Base-by-base conservation (phyloP, 2,888 invertebrate genomes). In the Drosophila silvestris region DNA sequence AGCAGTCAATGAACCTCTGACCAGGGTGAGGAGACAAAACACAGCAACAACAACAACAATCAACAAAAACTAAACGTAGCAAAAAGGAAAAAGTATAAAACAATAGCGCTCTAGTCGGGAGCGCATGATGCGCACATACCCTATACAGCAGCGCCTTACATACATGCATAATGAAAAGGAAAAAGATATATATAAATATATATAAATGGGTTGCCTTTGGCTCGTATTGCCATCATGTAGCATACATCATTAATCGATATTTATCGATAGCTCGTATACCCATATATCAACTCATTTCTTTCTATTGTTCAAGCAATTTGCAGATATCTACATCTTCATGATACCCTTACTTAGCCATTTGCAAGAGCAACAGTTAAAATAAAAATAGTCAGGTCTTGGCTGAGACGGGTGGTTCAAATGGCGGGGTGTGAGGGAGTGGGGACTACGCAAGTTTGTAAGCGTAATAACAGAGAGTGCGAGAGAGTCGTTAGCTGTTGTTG, bases 1-100 rank as follows among this genome's bases (percentile, higher is more conserved):
- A 86, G 80, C 85, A 86, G 85, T 86, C 85, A 86, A 89, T 86
- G 85, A 86, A 86, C 85, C 88, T 71, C 67, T 57, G 82, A 52
- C 26, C 81, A 74, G 74, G 77, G 54, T 41, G 61, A 54, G 59
- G 47, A 32, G 58, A 52, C 30, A 30, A 32, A 56, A 47, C 28
- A 66, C 47, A 41, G 33, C 37, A 59, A 54, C 16, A 52, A 28
- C 30, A 74, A 60, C 66, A 35, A 57, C 59, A 47, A 64, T 5
- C 47, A 61, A 53, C 60, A 56, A 59, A 70, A 63, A 78, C 75
- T 73, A 77, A 77, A 78, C 78, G 69, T 59, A 73, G 73, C 22
- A 66, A 70, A 63, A 64, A 26, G 28, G 28, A 79, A 53, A 39
- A 41, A 50, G 26, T 54, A 58, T 26, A 30, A 44, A 37, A 39